These are phyloP conservation scores for Erpobdella octoculata DNA, from an alignment of 2,888 invertebrate species.

Conservation along the genomic window DNA sequence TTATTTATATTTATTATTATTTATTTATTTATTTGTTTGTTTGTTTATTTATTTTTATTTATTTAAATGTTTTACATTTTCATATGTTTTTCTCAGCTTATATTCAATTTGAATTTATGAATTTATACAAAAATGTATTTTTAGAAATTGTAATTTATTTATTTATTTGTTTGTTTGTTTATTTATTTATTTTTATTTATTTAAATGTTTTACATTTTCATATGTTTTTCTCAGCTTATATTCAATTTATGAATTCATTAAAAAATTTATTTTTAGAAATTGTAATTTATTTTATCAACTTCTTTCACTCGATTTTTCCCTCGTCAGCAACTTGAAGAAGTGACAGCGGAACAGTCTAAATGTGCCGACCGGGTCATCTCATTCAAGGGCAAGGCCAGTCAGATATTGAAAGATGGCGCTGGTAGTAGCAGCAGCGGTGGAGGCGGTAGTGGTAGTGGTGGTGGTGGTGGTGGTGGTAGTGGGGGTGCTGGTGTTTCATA, in stretches of 20 bases:
- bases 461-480: no score
- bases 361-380: slow-evolving; percentile 78
- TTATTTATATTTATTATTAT: no score
- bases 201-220: neutral
- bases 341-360: slow-evolving; percentile 78
- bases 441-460: no score
- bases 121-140: no score
- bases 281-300: neutral
- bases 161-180: neutral
- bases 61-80: neutral
- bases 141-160: no score
- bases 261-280: neutral
- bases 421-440: no score
- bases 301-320: no score
- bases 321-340: slow-evolving; percentile 74
- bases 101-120: neutral
- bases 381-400: slow-evolving; percentile 68
- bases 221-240: neutral
- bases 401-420: no score
- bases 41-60: no score
- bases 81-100: neutral
- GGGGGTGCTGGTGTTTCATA: no score
- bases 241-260: neutral
- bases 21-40: no score
- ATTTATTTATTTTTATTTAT: neutral